Evolutionary conservation across 1,140 invertebrate genomes (phyloP).

Genomic region (Chionoecetes opilio): DNA sequence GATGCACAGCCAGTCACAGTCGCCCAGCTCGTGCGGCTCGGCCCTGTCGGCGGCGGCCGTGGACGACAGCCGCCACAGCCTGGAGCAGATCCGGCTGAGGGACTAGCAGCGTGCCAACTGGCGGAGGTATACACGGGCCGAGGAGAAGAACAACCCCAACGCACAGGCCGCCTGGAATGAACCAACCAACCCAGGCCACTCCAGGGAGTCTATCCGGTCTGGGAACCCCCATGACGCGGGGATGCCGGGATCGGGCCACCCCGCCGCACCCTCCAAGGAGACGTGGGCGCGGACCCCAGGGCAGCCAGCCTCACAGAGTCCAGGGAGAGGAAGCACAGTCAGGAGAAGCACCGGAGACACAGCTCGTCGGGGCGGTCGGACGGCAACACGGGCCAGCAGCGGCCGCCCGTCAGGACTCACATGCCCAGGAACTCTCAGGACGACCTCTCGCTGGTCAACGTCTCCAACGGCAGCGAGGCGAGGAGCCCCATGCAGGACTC

Average conservation of each 20-base stretch:
- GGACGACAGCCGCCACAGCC: conserved; percentile 69
- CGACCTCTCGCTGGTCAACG: conserved; percentile 68
- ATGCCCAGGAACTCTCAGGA: conserved; percentile 63
- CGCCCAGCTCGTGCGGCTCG: conserved; percentile 60
- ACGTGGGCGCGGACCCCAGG: conserved; percentile 57
- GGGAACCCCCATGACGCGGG: neutral
- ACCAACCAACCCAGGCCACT: neutral
- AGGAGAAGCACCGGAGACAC: conserved; percentile 39
- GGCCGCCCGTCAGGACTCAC: conserved; percentile 60
- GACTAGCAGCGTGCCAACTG: conserved; percentile 77
- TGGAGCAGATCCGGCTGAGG: conserved; percentile 63
- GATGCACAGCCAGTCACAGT: conserved; percentile 73
- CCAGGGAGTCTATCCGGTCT: neutral
- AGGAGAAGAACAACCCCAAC: conserved; percentile 67
- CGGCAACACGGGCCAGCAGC: conserved; percentile 57
- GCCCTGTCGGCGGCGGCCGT: conserved; percentile 65
- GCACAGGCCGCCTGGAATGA: conserved; percentile 69
- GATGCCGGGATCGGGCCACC: conserved; percentile 37
- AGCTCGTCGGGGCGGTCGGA: conserved; percentile 38
- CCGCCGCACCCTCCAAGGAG: conserved; percentile 40
- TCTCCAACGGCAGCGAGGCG: conserved; percentile 70
- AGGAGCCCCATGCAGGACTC: conserved; percentile 46
- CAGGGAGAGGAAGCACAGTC: conserved; percentile 39
- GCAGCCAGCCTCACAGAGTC: conserved; percentile 40
- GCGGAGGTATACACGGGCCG: conserved; percentile 72